Evolutionary conservation across 2,888 invertebrate species (phyloP).

Genomic region (Sceliomorpha sp.): DNA sequence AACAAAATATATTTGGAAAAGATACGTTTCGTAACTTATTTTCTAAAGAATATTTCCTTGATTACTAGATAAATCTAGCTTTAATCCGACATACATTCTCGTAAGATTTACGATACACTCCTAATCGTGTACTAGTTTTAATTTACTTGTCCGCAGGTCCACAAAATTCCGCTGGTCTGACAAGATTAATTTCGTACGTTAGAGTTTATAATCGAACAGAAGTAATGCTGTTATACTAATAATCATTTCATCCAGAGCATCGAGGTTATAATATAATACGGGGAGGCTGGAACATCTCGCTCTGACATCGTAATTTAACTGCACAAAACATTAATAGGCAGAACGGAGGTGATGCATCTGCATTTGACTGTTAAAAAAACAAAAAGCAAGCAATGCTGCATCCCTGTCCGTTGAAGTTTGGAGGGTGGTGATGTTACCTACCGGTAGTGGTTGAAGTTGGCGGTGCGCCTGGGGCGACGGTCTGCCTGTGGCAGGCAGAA

Average conservation of each 20-base stretch:
- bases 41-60: too few relatives aligned
- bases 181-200: background rate
- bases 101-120: too few relatives aligned
- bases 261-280: constrained; percentile 17
- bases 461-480: constrained; percentile 62
- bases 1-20: too few relatives aligned
- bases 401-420: constrained; percentile 39
- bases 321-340: constrained; percentile 46
- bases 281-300: constrained; percentile 6
- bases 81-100: too few relatives aligned
- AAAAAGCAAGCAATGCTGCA: constrained; percentile 32
- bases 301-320: constrained; percentile 38
- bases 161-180: too few relatives aligned
- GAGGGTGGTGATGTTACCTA: constrained; percentile 45
- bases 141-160: too few relatives aligned
- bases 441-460: constrained; percentile 61
- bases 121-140: too few relatives aligned
- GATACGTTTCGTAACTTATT: too few relatives aligned
- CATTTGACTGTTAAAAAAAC: constrained; percentile 54
- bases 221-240: constrained; percentile 6
- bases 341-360: constrained; percentile 50
- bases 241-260: constrained; percentile 15
- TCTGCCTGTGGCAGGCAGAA: constrained; percentile 72
- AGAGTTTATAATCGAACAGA: background rate
- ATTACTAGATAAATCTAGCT: too few relatives aligned